Evolutionary conservation across 53 echinoderm and acorn worm species (phyloP).

Genomic region (Luidia sarsii): DNA sequence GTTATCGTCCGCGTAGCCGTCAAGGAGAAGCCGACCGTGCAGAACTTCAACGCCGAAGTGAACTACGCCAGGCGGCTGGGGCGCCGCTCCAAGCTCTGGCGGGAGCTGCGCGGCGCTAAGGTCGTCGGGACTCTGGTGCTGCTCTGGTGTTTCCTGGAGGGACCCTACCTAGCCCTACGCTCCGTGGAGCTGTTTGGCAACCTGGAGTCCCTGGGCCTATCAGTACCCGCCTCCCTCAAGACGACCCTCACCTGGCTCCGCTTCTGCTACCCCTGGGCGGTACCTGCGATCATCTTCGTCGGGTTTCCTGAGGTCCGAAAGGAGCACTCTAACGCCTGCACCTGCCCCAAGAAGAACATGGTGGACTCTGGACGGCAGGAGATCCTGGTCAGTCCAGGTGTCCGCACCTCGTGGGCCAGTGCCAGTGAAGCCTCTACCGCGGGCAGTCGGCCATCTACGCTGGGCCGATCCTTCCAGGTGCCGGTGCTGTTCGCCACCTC

Average conservation of each 20-base stretch:
- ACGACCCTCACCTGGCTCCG: slow-evolving; percentile 78
- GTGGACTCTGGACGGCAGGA: slow-evolving; percentile 46
- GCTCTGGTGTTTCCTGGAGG: slow-evolving; percentile 82
- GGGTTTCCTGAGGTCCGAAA: slow-evolving; percentile 64
- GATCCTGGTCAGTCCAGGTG: slow-evolving; percentile 32
- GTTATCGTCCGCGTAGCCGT: slow-evolving; percentile 61
- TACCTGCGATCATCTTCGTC: slow-evolving; percentile 56
- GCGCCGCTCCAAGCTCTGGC: slow-evolving; percentile 26
- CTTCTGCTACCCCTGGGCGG: slow-evolving; percentile 68
- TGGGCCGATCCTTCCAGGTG: slow-evolving; percentile 69
- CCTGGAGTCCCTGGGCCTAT: slow-evolving; percentile 20
- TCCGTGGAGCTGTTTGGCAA: slow-evolving; percentile 66
- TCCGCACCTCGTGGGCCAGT: slow-evolving; percentile 75
- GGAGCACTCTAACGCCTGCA: slow-evolving; percentile 40
- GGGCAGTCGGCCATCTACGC: slow-evolving; percentile 56
- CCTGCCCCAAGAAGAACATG: slow-evolving; percentile 58
- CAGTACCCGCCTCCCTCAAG: slow-evolving; percentile 33
- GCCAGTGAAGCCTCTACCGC: slow-evolving; percentile 51
- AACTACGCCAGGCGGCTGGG: slow-evolving; percentile 45
- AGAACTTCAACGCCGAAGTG: slow-evolving; percentile 40
- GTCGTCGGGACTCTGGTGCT: slow-evolving; percentile 65
- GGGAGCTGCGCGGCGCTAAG: slow-evolving; percentile 64
- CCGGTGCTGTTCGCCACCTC: slow-evolving; percentile 91
- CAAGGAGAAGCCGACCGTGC: slow-evolving; percentile 42
- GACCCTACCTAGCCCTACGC: slow-evolving; percentile 74